phyloP scores from a whole-genome alignment of 2,113 vertebrate genomes.

The Pungitius pungitius region DNA sequence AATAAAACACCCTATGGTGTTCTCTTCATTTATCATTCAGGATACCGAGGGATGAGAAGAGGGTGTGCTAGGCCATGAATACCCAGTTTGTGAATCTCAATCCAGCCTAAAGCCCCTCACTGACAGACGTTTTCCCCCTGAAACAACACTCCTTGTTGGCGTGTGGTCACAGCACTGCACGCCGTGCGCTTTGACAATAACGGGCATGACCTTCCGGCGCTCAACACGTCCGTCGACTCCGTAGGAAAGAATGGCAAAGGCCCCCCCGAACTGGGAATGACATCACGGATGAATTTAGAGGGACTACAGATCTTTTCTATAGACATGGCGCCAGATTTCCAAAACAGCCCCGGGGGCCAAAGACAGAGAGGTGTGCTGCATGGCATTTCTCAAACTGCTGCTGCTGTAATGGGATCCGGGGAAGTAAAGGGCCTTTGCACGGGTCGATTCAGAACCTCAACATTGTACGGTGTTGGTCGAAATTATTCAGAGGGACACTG shows the following conservation, averaged over 20 bases:
- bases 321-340: not conserved
- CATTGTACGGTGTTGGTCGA: not conserved
- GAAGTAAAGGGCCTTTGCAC: not conserved
- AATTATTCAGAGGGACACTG: not conserved
- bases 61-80: not conserved
- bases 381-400: not conserved
- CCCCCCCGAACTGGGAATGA: slow-evolving; percentile 29
- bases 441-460: not conserved
- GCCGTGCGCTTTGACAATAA: not conserved
- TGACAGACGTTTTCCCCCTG: slow-evolving; percentile 31
- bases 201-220: not conserved
- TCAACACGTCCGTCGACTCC: slow-evolving; percentile 11
- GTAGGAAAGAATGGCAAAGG: slow-evolving; percentile 24
- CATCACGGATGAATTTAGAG: slow-evolving; percentile 33
- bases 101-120: slow-evolving; percentile 13
- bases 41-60: not conserved
- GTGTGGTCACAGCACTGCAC: slow-evolving; percentile 8
- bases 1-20: slow-evolving; percentile 23
- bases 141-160: slow-evolving; percentile 17
- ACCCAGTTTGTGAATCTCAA: slow-evolving; percentile 34
- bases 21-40: slow-evolving; percentile 11
- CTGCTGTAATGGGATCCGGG: not conserved
- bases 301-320: slow-evolving; percentile 6
- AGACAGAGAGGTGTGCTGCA: not conserved
- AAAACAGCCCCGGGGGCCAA: slow-evolving; percentile 24